Conservation (phyloP, 2,797 vertebrate species). For the Poeciliopsis presidionis region DNA sequence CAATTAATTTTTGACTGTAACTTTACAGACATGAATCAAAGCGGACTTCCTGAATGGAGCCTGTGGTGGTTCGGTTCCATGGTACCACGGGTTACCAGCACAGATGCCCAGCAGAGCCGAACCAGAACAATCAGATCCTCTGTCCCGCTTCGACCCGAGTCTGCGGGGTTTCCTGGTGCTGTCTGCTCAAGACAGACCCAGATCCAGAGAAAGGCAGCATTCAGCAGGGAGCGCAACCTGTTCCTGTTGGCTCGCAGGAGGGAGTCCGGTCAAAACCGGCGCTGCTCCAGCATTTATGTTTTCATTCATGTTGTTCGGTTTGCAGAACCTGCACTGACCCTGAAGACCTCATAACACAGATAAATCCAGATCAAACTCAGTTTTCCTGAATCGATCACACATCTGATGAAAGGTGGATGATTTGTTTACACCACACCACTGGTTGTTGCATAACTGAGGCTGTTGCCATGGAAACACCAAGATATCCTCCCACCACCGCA, state of each 20-base stretch:
- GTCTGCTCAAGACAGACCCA: constrained; percentile 8
- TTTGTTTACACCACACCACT: constrained; percentile 74
- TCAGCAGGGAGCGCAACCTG: constrained; percentile 41
- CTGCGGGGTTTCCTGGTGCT: constrained; percentile 15
- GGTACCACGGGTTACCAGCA: neutral
- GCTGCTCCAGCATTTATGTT: constrained; percentile 53
- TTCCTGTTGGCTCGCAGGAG: constrained; percentile 50
- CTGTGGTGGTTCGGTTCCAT: neutral
- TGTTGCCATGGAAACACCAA: constrained; percentile 69
- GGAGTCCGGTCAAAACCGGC: constrained; percentile 44
- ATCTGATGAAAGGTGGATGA: constrained; percentile 29
- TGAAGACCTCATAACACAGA: neutral
- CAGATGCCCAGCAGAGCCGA: constrained; percentile 31
- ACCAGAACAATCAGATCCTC: constrained; percentile 58
- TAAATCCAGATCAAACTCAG: neutral
- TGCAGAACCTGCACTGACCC: neutral
- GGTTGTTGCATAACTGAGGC: constrained; percentile 78
- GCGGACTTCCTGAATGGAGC: neutral
- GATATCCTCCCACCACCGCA: constrained; percentile 21
- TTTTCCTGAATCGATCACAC: neutral
- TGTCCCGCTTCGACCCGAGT: constrained; percentile 22
- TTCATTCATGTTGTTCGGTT: constrained; percentile 2
- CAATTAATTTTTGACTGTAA: too few species aligned
- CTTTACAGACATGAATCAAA: neutral
- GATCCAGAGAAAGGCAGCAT: constrained; percentile 38